Base-by-base conservation (phyloP, 2,113 vertebrate species). In the Mola mola region DNA sequence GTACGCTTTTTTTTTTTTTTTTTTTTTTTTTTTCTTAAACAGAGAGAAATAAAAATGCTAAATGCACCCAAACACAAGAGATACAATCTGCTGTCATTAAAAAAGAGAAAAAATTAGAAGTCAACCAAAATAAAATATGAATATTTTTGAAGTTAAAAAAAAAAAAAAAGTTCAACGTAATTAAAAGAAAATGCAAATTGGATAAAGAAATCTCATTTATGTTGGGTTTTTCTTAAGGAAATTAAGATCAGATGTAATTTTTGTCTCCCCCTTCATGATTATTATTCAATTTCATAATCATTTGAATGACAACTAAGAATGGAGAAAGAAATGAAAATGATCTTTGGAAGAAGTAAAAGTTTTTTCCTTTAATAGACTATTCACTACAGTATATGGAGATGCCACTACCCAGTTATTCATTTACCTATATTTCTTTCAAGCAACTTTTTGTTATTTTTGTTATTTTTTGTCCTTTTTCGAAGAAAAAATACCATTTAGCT, bases 331-430 rank as follows among this genome's bases (percentile, higher is more conserved):
- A 86, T 86, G 78, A 78, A 81, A 91, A 88, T 90, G 79, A 93
- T 94, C 93, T 95, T 97, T 95, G 93, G 93, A 93, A 93, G 87
- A 92, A 94, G 84, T 87, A 83, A 81, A 89, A 57, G 34, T 85
- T 81, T 87, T 88, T 80, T 88, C 70, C 73, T 84, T 83, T 83
- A 87, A 88, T 89, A 89, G 62, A 91, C 92, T 89, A 94, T 91
- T 86, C 87, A 90, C 94, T 96, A 96, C 91, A 89, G 92, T 93
- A 92, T 87, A 93, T 93, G 93, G 92, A 94, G 90, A 92, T 85
- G 91, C 92, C 86, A 88, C 94, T 95, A 95, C 90, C 94, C 93
- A 93, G 90, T 90, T 93, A 91, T 88, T 91, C 43, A 86, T 90
- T 90, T 88, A 87, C 38, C 88, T 90, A 87, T 89, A 88, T 91